Percentiles rank a stretch among this genome's conserved stretches.
Conservation (phyloP, 2,797 vertebrate genomes). For the Phylloscopus collybita region DNA sequence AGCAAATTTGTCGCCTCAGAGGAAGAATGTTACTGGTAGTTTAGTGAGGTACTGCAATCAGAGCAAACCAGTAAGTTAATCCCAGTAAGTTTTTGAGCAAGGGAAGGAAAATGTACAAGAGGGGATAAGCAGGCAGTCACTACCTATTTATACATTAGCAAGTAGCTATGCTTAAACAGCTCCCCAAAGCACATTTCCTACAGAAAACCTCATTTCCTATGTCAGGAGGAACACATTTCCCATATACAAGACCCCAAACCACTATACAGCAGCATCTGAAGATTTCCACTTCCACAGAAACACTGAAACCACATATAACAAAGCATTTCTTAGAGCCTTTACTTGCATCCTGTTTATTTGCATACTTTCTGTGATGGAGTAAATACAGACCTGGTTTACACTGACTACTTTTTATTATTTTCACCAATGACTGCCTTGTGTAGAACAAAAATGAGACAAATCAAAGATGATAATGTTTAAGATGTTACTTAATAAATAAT, state of each 20-base stretch:
- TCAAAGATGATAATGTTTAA: not conserved
- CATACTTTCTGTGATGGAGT: not conserved
- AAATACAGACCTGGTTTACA: constrained; percentile 7
- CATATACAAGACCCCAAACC: not conserved
- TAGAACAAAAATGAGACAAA: not conserved
- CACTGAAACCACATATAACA: not conserved
- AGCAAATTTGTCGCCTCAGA: not conserved
- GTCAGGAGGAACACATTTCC: not conserved
- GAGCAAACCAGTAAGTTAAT: not conserved
- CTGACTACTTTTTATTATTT: not conserved
- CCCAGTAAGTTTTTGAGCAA: not conserved
- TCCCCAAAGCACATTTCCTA: not conserved
- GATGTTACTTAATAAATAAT: not conserved
- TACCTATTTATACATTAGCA: not conserved
- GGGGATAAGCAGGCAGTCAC: not conserved
- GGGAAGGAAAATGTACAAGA: not conserved
- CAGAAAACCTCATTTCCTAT: not conserved
- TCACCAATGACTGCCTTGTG: not conserved
- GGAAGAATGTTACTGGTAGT: not conserved
- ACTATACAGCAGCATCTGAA: not conserved
- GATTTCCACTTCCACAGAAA: not conserved
- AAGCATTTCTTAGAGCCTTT: not conserved
- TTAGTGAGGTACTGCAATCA: not conserved
- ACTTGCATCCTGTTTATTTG: constrained; percentile 13
- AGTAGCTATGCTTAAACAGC: not conserved